These are phyloP conservation scores for Agrypnia vestita DNA, from an alignment of 1,140 invertebrate genomes.

Conservation along the genomic window DNA sequence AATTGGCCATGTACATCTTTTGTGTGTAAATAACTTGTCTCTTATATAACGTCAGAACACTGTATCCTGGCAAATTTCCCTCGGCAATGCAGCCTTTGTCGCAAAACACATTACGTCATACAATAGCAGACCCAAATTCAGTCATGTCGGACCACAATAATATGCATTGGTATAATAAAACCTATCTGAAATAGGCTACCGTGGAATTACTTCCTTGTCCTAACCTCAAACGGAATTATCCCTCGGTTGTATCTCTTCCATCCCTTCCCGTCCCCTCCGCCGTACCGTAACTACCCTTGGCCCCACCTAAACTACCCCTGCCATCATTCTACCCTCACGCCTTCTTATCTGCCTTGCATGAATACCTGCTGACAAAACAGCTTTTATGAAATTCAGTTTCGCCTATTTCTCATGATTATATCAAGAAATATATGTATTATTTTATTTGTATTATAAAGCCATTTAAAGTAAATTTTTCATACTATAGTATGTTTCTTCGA, in stretches of 20 bases:
- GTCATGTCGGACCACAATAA: constrained; percentile 10
- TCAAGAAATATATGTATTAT: too few species aligned
- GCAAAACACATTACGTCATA: background rate
- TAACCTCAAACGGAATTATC: constrained; percentile 38
- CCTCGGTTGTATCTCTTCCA: constrained; percentile 34
- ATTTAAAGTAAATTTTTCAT: too few species aligned
- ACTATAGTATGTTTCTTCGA: too few species aligned
- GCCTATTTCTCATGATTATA: too few species aligned
- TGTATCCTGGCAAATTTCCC: too few species aligned
- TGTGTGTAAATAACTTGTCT: too few species aligned
- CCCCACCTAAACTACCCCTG: constrained; percentile 6
- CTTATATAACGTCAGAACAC: too few species aligned
- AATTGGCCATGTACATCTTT: too few species aligned
- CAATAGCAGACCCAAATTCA: background rate
- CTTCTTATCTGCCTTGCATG: constrained; percentile 36
- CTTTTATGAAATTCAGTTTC: constrained; percentile 21
- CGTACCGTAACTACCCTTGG: background rate
- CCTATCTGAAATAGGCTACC: constrained; percentile 21
- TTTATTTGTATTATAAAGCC: too few species aligned
- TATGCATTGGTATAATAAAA: constrained; percentile 28
- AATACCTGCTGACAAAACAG: constrained; percentile 41
- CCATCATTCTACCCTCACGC: constrained; percentile 17
- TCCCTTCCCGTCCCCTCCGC: background rate
- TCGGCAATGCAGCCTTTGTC: background rate
- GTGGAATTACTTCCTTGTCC: constrained; percentile 26